These are phyloP conservation scores for Chrysodeixis includens DNA, from an alignment of 2,888 invertebrate genomes.

Conservation along the genomic window DNA sequence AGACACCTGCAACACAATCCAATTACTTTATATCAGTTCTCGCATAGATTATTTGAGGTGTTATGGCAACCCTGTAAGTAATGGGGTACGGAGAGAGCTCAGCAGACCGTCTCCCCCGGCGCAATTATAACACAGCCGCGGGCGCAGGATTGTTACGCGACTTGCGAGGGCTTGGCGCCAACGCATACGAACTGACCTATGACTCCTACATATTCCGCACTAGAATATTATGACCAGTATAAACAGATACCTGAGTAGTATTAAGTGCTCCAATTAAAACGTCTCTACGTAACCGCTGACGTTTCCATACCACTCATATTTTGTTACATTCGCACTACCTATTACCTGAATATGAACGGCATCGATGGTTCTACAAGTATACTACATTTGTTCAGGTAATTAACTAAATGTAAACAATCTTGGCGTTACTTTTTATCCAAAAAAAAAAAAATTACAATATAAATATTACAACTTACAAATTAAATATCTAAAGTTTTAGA, in stretches of 20 bases:
- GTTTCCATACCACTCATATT: not conserved
- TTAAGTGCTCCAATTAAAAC: conserved; percentile 38
- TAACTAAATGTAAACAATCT: no score
- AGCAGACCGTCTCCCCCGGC: conserved; percentile 55
- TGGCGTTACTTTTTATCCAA: no score
- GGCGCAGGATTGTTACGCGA: conserved; percentile 74
- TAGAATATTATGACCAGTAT: conserved; percentile 43
- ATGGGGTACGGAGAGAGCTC: conserved; percentile 47
- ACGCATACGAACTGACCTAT: conserved; percentile 57
- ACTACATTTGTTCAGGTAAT: no score
- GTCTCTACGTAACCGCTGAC: not conserved
- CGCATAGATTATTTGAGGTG: conserved; percentile 41
- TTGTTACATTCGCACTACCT: not conserved
- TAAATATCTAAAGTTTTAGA: no score
- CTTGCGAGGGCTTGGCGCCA: conserved; percentile 63
- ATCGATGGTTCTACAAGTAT: not conserved
- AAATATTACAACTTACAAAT: no score
- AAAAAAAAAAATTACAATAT: no score
- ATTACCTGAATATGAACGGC: not conserved
- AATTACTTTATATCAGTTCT: conserved; percentile 30
- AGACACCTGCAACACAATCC: conserved; percentile 4
- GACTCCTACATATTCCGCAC: conserved; percentile 44
- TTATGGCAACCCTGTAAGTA: conserved; percentile 48
- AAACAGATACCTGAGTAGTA: conserved; percentile 38
- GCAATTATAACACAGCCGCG: conserved; percentile 79